phyloP scores from a whole-genome alignment of 2,113 vertebrate genomes.

The Tylochromis polylepis region DNA sequence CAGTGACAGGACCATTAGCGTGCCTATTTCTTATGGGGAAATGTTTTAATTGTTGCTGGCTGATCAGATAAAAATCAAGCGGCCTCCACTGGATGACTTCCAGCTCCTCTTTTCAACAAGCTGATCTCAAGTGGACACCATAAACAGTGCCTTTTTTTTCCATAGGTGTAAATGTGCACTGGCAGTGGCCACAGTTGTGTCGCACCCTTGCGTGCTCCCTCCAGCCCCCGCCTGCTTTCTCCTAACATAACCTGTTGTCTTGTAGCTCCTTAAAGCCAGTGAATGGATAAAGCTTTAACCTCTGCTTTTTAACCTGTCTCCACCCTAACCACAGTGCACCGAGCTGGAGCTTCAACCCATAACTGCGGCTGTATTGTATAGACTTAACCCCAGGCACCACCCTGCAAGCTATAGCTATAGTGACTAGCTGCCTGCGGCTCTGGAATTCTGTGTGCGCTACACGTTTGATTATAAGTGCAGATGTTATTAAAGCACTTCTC shows the following conservation, averaged over 20 bases:
- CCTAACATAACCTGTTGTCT: conserved; percentile 38
- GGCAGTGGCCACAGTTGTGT: conserved; percentile 62
- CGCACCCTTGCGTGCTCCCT: conserved; percentile 22
- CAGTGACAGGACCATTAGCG: conserved; percentile 40
- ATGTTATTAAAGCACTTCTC: conserved; percentile 60
- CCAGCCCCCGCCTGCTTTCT: background rate
- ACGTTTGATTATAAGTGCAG: conserved; percentile 68
- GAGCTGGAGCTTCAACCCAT: background rate
- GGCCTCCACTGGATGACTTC: background rate
- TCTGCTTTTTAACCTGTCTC: conserved; percentile 26
- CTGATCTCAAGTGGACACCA: conserved; percentile 77
- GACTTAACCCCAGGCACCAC: conserved; percentile 38
- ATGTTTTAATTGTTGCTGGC: conserved; percentile 68
- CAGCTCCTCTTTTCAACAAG: conserved; percentile 66
- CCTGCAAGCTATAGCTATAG: conserved; percentile 12
- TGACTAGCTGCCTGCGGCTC: conserved; percentile 31
- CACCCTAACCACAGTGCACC: conserved; percentile 5
- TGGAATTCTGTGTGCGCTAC: conserved; percentile 50
- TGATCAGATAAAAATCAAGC: conserved; percentile 69
- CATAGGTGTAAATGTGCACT: conserved; percentile 63
- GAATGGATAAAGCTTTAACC: background rate
- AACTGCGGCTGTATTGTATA: conserved; percentile 1
- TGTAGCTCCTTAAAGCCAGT: background rate
- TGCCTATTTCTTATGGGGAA: conserved; percentile 56
- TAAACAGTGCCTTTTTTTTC: conserved; percentile 71